Evolutionary conservation across 2,113 vertebrate species (phyloP), one percentile per base, ranked within the genome.

Genomic region (Periophthalmodon schlosseri): DNA sequence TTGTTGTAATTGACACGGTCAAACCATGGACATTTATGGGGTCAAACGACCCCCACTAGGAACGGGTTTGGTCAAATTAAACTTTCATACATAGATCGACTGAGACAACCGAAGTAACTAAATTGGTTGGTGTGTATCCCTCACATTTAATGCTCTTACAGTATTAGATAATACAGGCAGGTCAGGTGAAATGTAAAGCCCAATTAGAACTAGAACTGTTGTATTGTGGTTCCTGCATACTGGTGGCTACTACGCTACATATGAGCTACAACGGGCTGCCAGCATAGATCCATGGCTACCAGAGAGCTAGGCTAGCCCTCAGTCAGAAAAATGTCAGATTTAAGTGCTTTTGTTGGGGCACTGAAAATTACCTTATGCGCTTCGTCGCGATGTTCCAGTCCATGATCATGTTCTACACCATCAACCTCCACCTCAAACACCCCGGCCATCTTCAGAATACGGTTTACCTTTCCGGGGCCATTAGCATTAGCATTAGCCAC

Each of bases 371-470:
- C 94, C 93, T 91, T 91, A 66, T 88, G 74, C 2, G 83, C 52
- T 18, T 91, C 91, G 23, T 91, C 82, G 21, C 88, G 91, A 76
- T 92, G 90, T 47, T 77, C 88, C 72, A 91, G 78, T 63, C 91
- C 93, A 70, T 94, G 94, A 79, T 94, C 90, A 84, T 95, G 94
- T 72, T 93, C 91, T 15, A 93, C 91, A 77, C 94, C 94, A 80
- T 94, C 92, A 80, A 94, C 93, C 90, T 94, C 94, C 91, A 95
- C 93, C 90, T 95, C 94, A 84, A 95, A 94, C 93, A 95, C 93
- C 70, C 93, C 94, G 72, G 94, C 94, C 94, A 95, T 95, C 86
- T 93, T 95, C 88, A 73, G 87, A 92, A 87, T 85, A 85, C 74
- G 80, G 70, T 71, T 65, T 86, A 84, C 71, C 66, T 36, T 88